Evolutionary conservation across 2,113 vertebrate species (phyloP).

Genomic region (Tragelaphus scriptus): DNA sequence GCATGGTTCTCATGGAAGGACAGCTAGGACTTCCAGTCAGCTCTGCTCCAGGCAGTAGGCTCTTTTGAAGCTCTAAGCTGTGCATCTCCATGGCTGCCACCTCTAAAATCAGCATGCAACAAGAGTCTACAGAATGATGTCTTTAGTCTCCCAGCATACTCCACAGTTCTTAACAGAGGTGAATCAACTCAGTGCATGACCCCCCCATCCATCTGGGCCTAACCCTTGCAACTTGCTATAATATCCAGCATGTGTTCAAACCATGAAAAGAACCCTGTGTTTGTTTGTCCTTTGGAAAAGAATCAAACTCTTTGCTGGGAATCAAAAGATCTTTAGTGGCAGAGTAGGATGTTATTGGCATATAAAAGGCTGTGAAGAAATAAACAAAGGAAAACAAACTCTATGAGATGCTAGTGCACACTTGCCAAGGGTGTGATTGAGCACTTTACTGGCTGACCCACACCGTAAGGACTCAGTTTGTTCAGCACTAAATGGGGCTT

Average conservation of each 20-base stretch:
- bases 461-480: background rate
- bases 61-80: background rate
- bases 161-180: background rate
- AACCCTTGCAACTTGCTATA: background rate
- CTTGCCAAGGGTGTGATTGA: background rate
- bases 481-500: background rate
- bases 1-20: background rate
- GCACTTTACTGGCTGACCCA: background rate
- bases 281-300: background rate
- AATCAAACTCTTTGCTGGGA: background rate
- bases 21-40: background rate
- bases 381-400: background rate
- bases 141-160: background rate
- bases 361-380: background rate
- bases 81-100: background rate
- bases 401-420: background rate
- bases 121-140: background rate
- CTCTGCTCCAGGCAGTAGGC: background rate
- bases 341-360: background rate
- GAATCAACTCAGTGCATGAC: background rate
- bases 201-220: background rate
- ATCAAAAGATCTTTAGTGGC: background rate
- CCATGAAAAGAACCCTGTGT: background rate
- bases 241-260: background rate
- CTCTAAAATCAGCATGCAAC: background rate